Percentiles rank a stretch among this genome's conserved stretches.
Conservation (phyloP, 2,888 invertebrate species). For the Cheilosia impressa region DNA sequence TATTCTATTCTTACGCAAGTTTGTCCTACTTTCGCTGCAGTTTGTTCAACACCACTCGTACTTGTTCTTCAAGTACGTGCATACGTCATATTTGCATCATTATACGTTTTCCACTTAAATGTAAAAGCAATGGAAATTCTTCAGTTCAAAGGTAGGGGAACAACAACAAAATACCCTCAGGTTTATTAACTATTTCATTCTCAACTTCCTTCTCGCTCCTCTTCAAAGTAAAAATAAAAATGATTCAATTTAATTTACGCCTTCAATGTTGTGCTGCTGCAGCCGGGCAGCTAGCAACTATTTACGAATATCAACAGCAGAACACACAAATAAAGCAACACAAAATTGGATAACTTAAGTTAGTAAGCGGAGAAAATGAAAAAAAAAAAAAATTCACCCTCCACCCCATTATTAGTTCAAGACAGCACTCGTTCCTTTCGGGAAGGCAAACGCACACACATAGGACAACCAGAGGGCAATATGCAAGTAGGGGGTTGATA, state of each 20-base stretch:
- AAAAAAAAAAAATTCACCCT: constrained; percentile 7
- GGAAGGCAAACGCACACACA: constrained; percentile 4
- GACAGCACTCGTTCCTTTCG: constrained; percentile 33
- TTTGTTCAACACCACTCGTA: constrained; percentile 24
- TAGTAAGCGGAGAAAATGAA: constrained; percentile 36
- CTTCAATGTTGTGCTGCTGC: constrained; percentile 16
- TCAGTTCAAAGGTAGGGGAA: neutral
- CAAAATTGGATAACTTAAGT: constrained; percentile 63
- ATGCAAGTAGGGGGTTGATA: constrained; percentile 11
- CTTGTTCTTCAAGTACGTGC: constrained; percentile 61
- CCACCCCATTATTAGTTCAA: constrained; percentile 62
- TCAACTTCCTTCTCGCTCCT: neutral
- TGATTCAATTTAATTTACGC: constrained; percentile 56
- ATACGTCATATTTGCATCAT: constrained; percentile 68
- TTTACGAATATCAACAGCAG: constrained; percentile 30
- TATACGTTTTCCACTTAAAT: constrained; percentile 45
- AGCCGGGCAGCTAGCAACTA: constrained; percentile 24
- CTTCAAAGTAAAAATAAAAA: constrained; percentile 4
- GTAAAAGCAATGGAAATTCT: constrained; percentile 28
- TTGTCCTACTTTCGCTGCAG: constrained; percentile 49
- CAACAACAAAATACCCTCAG: neutral
- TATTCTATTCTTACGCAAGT: constrained; percentile 55
- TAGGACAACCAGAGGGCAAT: neutral
- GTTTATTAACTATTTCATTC: constrained; percentile 29
- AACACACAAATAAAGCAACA: constrained; percentile 34